phyloP scores from a whole-genome alignment of 2,113 vertebrate genomes.

The Cinclus cinclus region DNA sequence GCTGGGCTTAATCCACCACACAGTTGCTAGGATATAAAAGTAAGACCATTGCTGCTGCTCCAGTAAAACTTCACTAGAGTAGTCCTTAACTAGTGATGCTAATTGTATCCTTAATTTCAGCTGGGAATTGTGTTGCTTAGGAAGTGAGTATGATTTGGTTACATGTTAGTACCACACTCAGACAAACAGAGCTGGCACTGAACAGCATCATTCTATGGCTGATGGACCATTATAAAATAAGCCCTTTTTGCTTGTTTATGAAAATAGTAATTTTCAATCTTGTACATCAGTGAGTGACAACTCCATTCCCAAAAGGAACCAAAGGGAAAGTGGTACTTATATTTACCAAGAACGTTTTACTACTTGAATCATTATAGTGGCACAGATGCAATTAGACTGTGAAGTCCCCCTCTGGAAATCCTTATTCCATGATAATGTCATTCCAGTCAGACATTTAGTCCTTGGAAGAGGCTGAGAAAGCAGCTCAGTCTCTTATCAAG shows the following conservation, averaged over 20 bases:
- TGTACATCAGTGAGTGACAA: no score
- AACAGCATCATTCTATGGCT: not conserved
- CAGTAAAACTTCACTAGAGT: not conserved
- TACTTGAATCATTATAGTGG: not conserved
- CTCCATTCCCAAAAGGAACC: not conserved
- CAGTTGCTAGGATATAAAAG: not conserved
- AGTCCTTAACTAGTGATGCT: not conserved
- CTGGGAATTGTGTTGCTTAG: rapidly evolving
- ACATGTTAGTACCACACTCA: rapidly evolving
- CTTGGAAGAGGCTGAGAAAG: not conserved
- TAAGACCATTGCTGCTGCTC: no score
- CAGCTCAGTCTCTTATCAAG: not conserved
- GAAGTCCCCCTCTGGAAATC: not conserved
- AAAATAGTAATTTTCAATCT: rapidly evolving
- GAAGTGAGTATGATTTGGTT: rapidly evolving
- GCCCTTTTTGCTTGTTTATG: not conserved
- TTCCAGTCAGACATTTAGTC: not conserved
- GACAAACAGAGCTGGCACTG: not conserved
- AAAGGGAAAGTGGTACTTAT: not conserved
- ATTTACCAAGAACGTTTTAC: not conserved
- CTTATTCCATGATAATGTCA: no score
- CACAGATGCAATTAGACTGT: not conserved
- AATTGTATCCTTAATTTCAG: no score
- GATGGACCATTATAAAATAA: not conserved
- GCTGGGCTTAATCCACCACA: not conserved